These are phyloP conservation scores for Paratrypauchen microcephalus DNA, from an alignment of 2,797 vertebrate genomes.

Conservation along the genomic window DNA sequence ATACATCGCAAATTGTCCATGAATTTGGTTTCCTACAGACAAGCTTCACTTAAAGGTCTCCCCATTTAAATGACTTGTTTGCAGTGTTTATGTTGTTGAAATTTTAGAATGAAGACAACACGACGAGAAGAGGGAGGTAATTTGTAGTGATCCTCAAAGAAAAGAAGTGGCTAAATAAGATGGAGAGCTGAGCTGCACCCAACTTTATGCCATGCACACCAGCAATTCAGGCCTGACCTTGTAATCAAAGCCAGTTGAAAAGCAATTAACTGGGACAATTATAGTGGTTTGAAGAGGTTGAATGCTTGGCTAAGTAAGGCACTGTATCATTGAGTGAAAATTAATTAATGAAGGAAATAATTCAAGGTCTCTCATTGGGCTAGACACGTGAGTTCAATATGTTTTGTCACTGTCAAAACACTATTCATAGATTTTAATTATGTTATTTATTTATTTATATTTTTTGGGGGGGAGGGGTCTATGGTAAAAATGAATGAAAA, in stretches of 20 bases:
- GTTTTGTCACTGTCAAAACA: slow-evolving; percentile 55
- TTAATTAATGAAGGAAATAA: slow-evolving; percentile 82
- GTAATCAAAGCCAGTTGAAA: slow-evolving; percentile 85
- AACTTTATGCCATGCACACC: slow-evolving; percentile 66
- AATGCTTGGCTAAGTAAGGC: slow-evolving; percentile 86
- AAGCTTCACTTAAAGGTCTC: not conserved
- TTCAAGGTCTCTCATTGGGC: slow-evolving; percentile 83
- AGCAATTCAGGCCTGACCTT: slow-evolving; percentile 80
- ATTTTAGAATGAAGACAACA: not conserved
- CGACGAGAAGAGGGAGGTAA: slow-evolving; percentile 9
- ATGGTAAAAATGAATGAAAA: too few species aligned
- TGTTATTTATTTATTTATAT: too few species aligned
- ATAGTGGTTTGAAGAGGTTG: slow-evolving; percentile 79
- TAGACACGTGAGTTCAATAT: slow-evolving; percentile 69
- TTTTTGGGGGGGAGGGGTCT: too few species aligned
- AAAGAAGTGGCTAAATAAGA: slow-evolving; percentile 21
- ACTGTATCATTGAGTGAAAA: slow-evolving; percentile 85
- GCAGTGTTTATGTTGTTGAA: not conserved
- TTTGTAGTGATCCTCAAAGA: slow-evolving; percentile 17
- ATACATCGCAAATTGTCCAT: not conserved
- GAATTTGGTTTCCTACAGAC: not conserved
- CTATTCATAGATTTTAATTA: slow-evolving; percentile 46
- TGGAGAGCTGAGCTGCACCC: slow-evolving; percentile 32
- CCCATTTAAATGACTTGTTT: not conserved
- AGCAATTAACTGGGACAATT: slow-evolving; percentile 88